Evolutionary conservation across 2,888 invertebrate genomes (phyloP).

Genomic region (Melinopterus prodromus): DNA sequence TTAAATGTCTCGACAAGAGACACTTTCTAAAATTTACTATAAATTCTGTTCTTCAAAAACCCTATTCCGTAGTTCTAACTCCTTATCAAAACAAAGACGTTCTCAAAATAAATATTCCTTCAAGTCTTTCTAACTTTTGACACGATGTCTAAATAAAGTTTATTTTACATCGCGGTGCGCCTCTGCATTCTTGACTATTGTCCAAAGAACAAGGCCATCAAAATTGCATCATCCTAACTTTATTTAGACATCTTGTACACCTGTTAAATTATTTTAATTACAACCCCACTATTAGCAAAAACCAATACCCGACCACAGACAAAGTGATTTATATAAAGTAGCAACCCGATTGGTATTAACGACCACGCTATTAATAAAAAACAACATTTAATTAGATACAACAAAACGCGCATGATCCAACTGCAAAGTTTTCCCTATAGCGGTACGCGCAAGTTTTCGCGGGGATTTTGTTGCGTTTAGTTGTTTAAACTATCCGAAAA

Average conservation of each 20-base stretch:
- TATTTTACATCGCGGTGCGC: not conserved
- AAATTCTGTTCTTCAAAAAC: too few relatives aligned
- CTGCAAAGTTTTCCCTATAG: not conserved
- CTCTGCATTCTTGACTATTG: not conserved
- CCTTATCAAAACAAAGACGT: too few relatives aligned
- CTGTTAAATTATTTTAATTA: not conserved
- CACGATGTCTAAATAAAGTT: not conserved
- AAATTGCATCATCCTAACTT: not conserved
- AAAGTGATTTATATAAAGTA: not conserved
- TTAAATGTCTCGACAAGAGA: too few relatives aligned
- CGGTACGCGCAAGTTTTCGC: not conserved
- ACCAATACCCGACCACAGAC: not conserved
- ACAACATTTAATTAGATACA: not conserved
- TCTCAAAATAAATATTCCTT: too few relatives aligned
- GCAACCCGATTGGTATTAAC: not conserved
- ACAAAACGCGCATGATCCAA: not conserved
- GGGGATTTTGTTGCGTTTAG: not conserved
- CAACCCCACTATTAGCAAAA: not conserved
- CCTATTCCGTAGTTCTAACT: too few relatives aligned
- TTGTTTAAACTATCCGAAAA: not conserved
- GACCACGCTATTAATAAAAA: not conserved
- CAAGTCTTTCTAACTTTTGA: not conserved
- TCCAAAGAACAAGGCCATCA: not conserved
- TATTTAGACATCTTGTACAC: not conserved
- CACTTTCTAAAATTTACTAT: too few relatives aligned